These are phyloP conservation scores for Xylocampa areola DNA, from an alignment of 2,888 invertebrate species.

Conservation along the genomic window DNA sequence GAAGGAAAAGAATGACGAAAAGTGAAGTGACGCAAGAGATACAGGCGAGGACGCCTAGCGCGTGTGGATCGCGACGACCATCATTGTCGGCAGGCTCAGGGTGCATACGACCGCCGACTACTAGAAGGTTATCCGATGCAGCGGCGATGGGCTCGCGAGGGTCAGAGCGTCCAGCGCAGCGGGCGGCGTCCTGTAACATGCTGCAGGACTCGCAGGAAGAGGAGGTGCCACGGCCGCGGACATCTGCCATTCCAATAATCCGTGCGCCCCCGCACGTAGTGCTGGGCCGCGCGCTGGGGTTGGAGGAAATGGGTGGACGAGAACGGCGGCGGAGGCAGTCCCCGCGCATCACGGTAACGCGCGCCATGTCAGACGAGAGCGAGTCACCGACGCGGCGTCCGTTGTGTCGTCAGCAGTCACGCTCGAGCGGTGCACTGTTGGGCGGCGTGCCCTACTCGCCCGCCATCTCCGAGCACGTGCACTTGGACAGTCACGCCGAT, in stretches of 20 bases:
- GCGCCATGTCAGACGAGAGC: constrained; percentile 93
- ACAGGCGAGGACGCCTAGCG: constrained; percentile 94
- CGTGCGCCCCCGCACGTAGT: constrained; percentile 90
- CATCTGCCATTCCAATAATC: constrained; percentile 84
- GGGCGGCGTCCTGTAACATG: constrained; percentile 92
- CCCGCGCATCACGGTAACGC: constrained; percentile 92
- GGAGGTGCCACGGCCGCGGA: constrained; percentile 73
- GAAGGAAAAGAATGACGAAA: constrained; percentile 94
- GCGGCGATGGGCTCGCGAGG: constrained; percentile 83
- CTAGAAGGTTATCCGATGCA: constrained; percentile 82
- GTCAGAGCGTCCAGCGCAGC: constrained; percentile 86
- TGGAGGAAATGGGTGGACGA: constrained; percentile 79
- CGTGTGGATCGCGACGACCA: constrained; percentile 93
- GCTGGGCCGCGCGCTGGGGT: constrained; percentile 90
- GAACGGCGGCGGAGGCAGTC: constrained; percentile 88
- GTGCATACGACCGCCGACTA: constrained; percentile 82
- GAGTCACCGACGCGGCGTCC: constrained; percentile 89
- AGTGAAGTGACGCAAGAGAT: constrained; percentile 95
- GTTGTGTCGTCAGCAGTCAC: constrained; percentile 85
- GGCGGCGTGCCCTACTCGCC: constrained; percentile 86
- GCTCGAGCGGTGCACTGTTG: constrained; percentile 86
- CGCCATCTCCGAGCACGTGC: constrained; percentile 74
- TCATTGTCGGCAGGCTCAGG: constrained; percentile 91
- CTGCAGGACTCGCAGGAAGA: constrained; percentile 91
- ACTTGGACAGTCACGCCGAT: constrained; percentile 76